phyloP scores from a whole-genome alignment of 2,797 vertebrate species.

The Argentina silus region DNA sequence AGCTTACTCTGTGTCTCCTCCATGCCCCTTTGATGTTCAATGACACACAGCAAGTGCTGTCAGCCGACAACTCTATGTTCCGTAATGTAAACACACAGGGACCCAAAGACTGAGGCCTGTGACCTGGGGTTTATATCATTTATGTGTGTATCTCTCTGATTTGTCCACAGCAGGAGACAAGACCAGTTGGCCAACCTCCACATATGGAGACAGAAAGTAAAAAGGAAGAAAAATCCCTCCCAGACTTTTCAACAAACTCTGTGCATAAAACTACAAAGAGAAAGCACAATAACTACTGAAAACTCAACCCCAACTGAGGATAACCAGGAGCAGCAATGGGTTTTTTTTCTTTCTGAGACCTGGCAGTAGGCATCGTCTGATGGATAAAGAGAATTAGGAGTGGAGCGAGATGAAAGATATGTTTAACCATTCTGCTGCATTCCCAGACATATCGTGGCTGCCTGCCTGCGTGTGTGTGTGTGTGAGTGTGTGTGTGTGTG shows the following conservation, averaged over 20 bases:
- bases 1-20: too few species aligned
- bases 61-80: too few species aligned
- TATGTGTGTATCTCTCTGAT: too few species aligned
- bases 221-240: too few species aligned
- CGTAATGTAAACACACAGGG: too few species aligned
- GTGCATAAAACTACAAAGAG: background rate
- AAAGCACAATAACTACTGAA: background rate
- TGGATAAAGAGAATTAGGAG: conserved; percentile 5
- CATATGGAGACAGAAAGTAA: too few species aligned
- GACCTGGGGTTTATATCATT: too few species aligned
- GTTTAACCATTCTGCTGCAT: conserved; percentile 3
- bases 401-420: conserved; percentile 16
- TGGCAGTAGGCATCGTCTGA: background rate
- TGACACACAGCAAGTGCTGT: too few species aligned
- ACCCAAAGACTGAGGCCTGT: too few species aligned
- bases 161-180: too few species aligned
- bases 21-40: too few species aligned
- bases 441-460: background rate
- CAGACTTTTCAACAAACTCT: conserved; percentile 7
- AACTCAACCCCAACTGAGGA: background rate
- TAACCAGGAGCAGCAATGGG: background rate
- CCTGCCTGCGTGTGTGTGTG: background rate
- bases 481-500: background rate
- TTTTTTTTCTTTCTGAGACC: background rate
- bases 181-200: too few species aligned